Evolutionary conservation across 2,797 vertebrate species (phyloP).

Genomic region (Hoplostethus mediterraneus): DNA sequence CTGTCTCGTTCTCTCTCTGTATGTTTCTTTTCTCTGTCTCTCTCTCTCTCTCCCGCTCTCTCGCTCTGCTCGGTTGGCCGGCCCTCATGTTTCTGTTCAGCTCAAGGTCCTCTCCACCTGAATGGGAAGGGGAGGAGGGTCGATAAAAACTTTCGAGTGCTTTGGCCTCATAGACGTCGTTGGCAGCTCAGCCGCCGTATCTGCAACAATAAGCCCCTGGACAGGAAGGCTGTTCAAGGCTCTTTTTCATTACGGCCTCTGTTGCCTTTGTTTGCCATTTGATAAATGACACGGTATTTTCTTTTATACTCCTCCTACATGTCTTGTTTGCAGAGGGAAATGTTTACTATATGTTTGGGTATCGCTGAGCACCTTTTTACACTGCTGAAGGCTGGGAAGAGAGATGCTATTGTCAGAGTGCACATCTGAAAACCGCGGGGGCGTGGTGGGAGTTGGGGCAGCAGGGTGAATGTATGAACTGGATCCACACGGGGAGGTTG

Average conservation of each 20-base stretch:
- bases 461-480: slow-evolving; percentile 6
- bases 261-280: slow-evolving; percentile 26
- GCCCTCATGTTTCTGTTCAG: slow-evolving; percentile 37
- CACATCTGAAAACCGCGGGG: not conserved
- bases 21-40: not conserved
- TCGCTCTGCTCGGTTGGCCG: slow-evolving; percentile 20
- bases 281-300: slow-evolving; percentile 36
- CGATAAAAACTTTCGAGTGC: slow-evolving; percentile 23
- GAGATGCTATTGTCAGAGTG: slow-evolving; percentile 33
- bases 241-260: slow-evolving; percentile 28
- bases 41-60: not conserved
- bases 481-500: too few species aligned
- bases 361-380: slow-evolving; percentile 11
- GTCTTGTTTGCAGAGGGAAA: slow-evolving; percentile 13
- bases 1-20: slow-evolving; percentile 25
- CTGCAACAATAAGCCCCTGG: slow-evolving; percentile 20
- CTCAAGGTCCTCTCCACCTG: slow-evolving; percentile 53
- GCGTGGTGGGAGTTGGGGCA: too few species aligned
- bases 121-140: slow-evolving; percentile 14
- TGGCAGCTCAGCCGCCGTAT: slow-evolving; percentile 31
- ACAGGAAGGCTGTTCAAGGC: slow-evolving; percentile 6
- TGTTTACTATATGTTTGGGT: slow-evolving; percentile 11
- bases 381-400: slow-evolving; percentile 29
- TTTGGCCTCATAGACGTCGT: slow-evolving; percentile 17
- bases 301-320: slow-evolving; percentile 19